phyloP scores from a whole-genome alignment of 1,140 invertebrate genomes.

The Drosophila subpulchrella region DNA sequence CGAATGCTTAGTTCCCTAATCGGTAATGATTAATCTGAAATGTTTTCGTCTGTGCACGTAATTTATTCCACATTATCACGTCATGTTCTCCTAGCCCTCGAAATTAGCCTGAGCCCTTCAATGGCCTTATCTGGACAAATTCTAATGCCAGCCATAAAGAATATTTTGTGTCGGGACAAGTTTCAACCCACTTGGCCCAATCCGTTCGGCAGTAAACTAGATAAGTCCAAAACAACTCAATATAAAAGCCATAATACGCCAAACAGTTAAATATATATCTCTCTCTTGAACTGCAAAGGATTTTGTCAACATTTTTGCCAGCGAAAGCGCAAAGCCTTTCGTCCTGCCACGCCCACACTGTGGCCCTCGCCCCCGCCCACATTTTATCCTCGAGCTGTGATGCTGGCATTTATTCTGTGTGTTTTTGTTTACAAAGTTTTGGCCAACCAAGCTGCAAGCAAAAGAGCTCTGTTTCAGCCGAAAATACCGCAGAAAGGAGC shows the following conservation, averaged over 20 bases:
- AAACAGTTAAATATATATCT: conserved; percentile 70
- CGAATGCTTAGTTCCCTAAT: background rate
- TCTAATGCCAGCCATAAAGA: conserved; percentile 59
- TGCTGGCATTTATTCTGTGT: conserved; percentile 58
- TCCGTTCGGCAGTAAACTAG: conserved; percentile 72
- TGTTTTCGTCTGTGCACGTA: conserved; percentile 31
- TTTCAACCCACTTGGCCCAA: conserved; percentile 52
- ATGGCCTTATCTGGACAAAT: conserved; percentile 48
- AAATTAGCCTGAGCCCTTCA: conserved; percentile 47
- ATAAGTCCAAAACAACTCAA: conserved; percentile 83
- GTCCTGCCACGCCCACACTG: conserved; percentile 6
- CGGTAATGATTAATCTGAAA: background rate
- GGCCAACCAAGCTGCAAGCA: conserved; percentile 50
- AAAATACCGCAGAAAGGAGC: conserved; percentile 43
- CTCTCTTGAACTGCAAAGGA: conserved; percentile 31
- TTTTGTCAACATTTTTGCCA: conserved; percentile 51
- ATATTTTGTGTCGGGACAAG: conserved; percentile 33
- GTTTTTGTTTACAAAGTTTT: conserved; percentile 68
- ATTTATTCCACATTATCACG: conserved; percentile 72
- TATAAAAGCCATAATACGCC: conserved; percentile 82
- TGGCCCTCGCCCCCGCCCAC: background rate
- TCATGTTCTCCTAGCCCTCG: conserved; percentile 5
- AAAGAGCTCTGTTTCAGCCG: conserved; percentile 30
- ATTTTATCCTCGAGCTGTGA: conserved; percentile 28
- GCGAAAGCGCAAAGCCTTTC: conserved; percentile 25